Percentiles rank a stretch among this genome's conserved stretches.
These are phyloP conservation scores for Rotaria macrura DNA, from an alignment of 2,888 invertebrate genomes.

Conservation along the genomic window DNA sequence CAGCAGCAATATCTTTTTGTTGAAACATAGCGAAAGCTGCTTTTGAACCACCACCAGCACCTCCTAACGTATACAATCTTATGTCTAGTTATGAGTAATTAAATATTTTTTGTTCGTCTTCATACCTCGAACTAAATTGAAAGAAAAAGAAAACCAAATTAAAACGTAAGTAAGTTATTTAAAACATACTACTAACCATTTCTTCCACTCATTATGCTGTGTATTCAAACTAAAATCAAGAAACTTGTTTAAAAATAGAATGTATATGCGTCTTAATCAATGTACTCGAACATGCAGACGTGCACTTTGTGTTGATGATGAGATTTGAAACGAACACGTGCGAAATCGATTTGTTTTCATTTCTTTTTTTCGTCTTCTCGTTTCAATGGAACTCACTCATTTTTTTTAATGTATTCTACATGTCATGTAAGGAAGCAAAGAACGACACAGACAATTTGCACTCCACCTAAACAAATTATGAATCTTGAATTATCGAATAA, in stretches of 20 bases:
- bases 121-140: neutral
- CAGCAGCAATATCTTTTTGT: constrained; percentile 30
- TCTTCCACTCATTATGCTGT: neutral
- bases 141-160: neutral
- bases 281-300: neutral
- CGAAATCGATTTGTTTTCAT: neutral
- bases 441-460: neutral
- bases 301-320: neutral
- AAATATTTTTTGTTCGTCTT: neutral
- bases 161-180: neutral
- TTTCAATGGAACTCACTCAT: neutral
- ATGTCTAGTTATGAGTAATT: neutral
- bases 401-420: neutral
- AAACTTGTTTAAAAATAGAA: neutral
- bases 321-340: neutral
- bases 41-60: neutral
- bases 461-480: neutral
- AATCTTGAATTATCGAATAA: neutral
- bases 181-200: neutral
- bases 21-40: constrained; percentile 34
- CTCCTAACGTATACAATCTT: neutral
- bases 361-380: neutral
- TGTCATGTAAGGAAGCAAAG: neutral
- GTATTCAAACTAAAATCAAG: neutral
- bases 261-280: neutral